These are phyloP conservation scores for Larimichthys polyactis DNA, from an alignment of 2,113 vertebrate species.

Conservation along the genomic window DNA sequence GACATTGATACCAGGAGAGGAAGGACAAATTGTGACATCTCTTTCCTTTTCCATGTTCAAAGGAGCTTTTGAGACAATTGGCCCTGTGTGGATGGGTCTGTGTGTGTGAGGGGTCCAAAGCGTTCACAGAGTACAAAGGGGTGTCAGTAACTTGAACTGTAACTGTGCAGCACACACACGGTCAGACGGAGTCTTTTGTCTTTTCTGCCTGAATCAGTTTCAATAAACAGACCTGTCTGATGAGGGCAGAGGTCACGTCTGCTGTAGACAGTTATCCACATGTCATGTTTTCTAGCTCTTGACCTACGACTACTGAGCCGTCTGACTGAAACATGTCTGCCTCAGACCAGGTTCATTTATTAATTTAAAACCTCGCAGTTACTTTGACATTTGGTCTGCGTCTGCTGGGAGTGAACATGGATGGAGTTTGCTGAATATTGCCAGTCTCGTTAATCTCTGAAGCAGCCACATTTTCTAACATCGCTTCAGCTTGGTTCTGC, in stretches of 20 bases:
- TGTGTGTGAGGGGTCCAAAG: not conserved
- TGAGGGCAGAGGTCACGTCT: slow-evolving; percentile 64
- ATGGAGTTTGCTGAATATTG: slow-evolving; percentile 52
- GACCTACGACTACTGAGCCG: slow-evolving; percentile 45
- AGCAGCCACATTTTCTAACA: slow-evolving; percentile 16
- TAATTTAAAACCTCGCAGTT: slow-evolving; percentile 62
- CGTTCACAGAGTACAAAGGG: slow-evolving; percentile 39
- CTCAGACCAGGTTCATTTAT: slow-evolving; percentile 58
- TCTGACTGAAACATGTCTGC: slow-evolving; percentile 55
- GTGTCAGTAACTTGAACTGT: slow-evolving; percentile 39
- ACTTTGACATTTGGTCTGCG: slow-evolving; percentile 50
- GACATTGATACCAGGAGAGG: slow-evolving; percentile 78
- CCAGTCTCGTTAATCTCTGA: slow-evolving; percentile 20
- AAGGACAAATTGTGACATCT: slow-evolving; percentile 80
- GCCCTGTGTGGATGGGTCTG: not conserved
- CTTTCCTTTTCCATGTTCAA: slow-evolving; percentile 60
- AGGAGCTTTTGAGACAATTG: slow-evolving; percentile 52
- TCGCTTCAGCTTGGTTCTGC: slow-evolving; percentile 18
- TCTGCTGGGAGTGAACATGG: slow-evolving; percentile 35
- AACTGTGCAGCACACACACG: slow-evolving; percentile 34
- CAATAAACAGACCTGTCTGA: slow-evolving; percentile 59
- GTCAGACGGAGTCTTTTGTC: slow-evolving; percentile 53
- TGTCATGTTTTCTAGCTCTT: slow-evolving; percentile 52
- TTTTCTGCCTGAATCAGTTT: slow-evolving; percentile 51
- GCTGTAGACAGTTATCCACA: slow-evolving; percentile 48